Conservation (phyloP, 2,113 vertebrate genomes). For the Syngnathoides biaculeatus region DNA sequence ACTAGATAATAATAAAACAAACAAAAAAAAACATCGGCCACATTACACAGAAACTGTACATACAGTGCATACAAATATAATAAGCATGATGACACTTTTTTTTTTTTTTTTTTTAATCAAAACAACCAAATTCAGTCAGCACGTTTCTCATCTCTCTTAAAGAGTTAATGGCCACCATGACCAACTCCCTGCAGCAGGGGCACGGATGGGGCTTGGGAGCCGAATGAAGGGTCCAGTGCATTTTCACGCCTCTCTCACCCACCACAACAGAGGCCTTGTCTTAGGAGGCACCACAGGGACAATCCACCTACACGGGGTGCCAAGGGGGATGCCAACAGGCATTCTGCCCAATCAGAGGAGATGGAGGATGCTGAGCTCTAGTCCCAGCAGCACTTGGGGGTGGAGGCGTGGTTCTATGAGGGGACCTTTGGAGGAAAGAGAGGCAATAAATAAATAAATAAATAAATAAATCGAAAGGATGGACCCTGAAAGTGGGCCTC, state of each 20-base stretch:
- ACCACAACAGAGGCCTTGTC: constrained; percentile 71
- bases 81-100: background rate
- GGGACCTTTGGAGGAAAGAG: constrained; percentile 24
- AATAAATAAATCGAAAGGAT: constrained; percentile 25
- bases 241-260: constrained; percentile 67
- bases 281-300: constrained; percentile 55
- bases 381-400: constrained; percentile 39
- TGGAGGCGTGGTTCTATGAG: constrained; percentile 21
- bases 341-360: constrained; percentile 59
- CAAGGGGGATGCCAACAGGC: constrained; percentile 55
- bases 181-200: constrained; percentile 44
- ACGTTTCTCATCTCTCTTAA: background rate
- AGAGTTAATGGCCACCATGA: constrained; percentile 22
- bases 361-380: constrained; percentile 38
- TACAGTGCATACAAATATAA: no score
- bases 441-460: constrained; percentile 26
- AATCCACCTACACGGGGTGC: constrained; percentile 63
- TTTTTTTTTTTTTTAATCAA: no score
- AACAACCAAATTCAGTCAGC: background rate
- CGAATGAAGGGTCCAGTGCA: constrained; percentile 45
- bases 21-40: no score
- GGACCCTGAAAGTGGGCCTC: constrained; percentile 39
- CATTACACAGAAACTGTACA: background rate
- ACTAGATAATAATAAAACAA: no score
- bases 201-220: constrained; percentile 60